These are phyloP conservation scores for Phymanthus crucifer DNA, from an alignment of 92 coral and sea anemone species.

Conservation along the genomic window DNA sequence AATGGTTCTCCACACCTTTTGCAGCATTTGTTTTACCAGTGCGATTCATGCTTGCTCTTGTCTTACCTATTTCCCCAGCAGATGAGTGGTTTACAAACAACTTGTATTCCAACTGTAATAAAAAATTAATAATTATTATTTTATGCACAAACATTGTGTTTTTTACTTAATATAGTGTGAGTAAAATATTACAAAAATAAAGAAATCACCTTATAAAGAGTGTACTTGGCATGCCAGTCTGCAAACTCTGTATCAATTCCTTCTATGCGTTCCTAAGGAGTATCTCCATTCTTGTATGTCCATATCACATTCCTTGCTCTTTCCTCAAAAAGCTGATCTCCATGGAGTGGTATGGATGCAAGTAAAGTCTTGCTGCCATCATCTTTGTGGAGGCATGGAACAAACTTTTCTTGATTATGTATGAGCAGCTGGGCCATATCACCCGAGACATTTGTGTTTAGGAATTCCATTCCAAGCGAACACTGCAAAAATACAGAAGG, in stretches of 20 bases:
- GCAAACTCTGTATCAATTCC: conserved; percentile 57
- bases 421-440: conserved; percentile 58
- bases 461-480: conserved; percentile 48
- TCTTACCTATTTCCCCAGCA: conserved; percentile 55
- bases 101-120: conserved; percentile 37
- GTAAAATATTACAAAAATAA: no score
- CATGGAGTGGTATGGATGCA: conserved; percentile 37
- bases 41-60: conserved; percentile 44
- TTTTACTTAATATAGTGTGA: neutral
- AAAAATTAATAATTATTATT: conserved; percentile 6
- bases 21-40: conserved; percentile 48
- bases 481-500: conserved; percentile 40
- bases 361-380: conserved; percentile 18
- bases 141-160: neutral
- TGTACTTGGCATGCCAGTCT: conserved; percentile 53
- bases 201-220: conserved; percentile 40
- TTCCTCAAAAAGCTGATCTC: conserved; percentile 69
- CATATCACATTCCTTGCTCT: conserved; percentile 57
- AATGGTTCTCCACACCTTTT: conserved; percentile 41
- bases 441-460: conserved; percentile 49
- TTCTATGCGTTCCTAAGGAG: conserved; percentile 47
- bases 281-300: conserved; percentile 52
- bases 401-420: conserved; percentile 49
- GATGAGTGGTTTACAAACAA: conserved; percentile 47
- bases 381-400: conserved; percentile 30